These are phyloP conservation scores for Masticophis lateralis DNA, from an alignment of 2,797 vertebrate species.

Conservation along the genomic window DNA sequence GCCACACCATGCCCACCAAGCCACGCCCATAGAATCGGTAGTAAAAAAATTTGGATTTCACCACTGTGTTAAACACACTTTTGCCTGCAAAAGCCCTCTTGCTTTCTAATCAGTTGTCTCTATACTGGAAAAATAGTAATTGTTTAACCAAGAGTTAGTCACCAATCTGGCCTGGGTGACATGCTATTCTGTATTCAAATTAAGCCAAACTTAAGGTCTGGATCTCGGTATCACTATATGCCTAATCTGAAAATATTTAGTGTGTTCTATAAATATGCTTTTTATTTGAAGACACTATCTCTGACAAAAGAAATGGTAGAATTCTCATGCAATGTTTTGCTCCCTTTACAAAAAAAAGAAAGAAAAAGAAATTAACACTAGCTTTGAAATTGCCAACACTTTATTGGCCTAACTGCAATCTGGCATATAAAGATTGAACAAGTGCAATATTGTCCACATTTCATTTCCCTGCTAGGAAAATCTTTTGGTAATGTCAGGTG, in stretches of 20 bases:
- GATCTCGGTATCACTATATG: neutral
- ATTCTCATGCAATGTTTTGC: neutral
- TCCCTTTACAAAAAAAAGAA: neutral
- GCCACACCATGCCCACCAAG: too few species aligned
- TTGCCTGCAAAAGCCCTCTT: neutral
- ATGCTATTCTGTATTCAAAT: neutral
- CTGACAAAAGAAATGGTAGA: neutral
- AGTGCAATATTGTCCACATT: neutral
- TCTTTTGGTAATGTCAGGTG: neutral
- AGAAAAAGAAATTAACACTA: neutral
- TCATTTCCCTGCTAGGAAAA: neutral
- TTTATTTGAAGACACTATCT: neutral
- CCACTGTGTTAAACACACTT: neutral
- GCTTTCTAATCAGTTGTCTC: neutral
- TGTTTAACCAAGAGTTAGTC: neutral
- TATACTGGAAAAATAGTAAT: neutral
- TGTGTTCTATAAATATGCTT: neutral
- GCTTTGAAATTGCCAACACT: neutral
- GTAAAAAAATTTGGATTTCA: too few species aligned
- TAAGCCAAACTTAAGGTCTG: neutral
- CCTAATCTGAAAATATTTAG: neutral
- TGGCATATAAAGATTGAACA: neutral
- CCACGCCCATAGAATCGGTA: too few species aligned
- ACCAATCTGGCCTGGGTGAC: neutral
- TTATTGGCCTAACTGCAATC: neutral